These are phyloP conservation scores for Brachionus koreanus DNA, from an alignment of 1,140 invertebrate genomes.

Conservation along the genomic window DNA sequence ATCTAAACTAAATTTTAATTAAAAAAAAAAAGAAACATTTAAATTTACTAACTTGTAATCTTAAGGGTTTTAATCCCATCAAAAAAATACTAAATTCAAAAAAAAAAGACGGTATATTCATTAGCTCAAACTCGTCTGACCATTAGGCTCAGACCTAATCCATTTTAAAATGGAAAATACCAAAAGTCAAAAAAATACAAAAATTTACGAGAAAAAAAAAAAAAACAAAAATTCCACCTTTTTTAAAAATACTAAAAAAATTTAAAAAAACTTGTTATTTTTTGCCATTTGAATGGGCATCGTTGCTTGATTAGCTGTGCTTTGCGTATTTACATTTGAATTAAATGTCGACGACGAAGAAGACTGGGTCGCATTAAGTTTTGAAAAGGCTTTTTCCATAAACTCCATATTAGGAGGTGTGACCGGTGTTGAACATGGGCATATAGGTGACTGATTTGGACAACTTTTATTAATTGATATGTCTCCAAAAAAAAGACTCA, in stretches of 20 bases:
- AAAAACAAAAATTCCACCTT: background rate
- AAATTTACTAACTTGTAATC: background rate
- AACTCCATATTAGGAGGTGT: constrained; percentile 20
- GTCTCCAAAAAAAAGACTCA: constrained; percentile 12
- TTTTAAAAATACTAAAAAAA: background rate
- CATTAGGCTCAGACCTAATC: background rate
- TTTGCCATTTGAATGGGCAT: background rate
- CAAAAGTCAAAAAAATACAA: background rate
- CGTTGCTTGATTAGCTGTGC: background rate
- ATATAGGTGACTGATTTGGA: background rate
- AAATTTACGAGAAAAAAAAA: background rate
- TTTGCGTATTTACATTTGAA: constrained; percentile 23
- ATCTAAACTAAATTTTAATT: background rate
- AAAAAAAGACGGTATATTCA: background rate
- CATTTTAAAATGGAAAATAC: background rate
- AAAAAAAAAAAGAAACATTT: background rate
- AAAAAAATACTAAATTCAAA: constrained; percentile 1
- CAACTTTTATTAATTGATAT: background rate
- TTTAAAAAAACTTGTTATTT: background rate
- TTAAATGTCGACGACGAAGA: background rate
- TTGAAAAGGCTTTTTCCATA: constrained; percentile 12
- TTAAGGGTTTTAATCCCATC: background rate
- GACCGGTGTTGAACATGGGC: constrained; percentile 20
- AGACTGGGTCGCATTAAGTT: background rate
- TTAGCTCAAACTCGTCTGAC: background rate